A percentile compares a stretch with the other conserved stretches of the same genome.
Evolutionary conservation across 2,888 invertebrate species (phyloP).

Genomic region (Drosophila borborema): DNA sequence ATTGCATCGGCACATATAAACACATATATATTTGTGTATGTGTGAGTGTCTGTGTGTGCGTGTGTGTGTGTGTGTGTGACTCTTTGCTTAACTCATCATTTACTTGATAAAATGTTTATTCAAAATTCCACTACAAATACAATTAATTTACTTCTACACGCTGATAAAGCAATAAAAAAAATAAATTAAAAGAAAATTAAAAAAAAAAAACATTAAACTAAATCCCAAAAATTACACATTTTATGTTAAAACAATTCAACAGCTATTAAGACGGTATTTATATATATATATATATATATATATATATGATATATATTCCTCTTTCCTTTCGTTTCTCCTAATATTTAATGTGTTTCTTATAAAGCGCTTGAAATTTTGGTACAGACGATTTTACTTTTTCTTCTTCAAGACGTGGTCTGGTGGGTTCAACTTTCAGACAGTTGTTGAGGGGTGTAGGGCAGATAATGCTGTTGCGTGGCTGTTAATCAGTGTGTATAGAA

Average conservation of each 20-base stretch:
- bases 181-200: background rate
- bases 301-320: conserved; percentile 1
- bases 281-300: conserved; percentile 3
- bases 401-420: conserved; percentile 34
- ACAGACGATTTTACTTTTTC: conserved; percentile 14
- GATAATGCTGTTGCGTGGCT: conserved; percentile 16
- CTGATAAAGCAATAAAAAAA: conserved; percentile 12
- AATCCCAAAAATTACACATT: conserved; percentile 13
- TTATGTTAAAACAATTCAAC: conserved; percentile 51
- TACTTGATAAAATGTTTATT: conserved; percentile 45
- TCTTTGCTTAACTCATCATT: conserved; percentile 13
- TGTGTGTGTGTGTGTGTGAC: background rate
- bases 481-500: conserved; percentile 41
- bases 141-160: conserved; percentile 33
- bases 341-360: conserved; percentile 30
- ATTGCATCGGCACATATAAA: conserved; percentile 9
- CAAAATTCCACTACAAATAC: conserved; percentile 54
- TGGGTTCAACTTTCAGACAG: conserved; percentile 41
- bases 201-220: background rate
- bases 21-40: conserved; percentile 1
- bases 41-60: background rate
- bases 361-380: conserved; percentile 35
- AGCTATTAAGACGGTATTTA: conserved; percentile 57
- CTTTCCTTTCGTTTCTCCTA: conserved; percentile 8
- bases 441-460: background rate